Evolutionary conservation across 2,797 vertebrate species (phyloP).

Genomic region (Ibycter americanus): DNA sequence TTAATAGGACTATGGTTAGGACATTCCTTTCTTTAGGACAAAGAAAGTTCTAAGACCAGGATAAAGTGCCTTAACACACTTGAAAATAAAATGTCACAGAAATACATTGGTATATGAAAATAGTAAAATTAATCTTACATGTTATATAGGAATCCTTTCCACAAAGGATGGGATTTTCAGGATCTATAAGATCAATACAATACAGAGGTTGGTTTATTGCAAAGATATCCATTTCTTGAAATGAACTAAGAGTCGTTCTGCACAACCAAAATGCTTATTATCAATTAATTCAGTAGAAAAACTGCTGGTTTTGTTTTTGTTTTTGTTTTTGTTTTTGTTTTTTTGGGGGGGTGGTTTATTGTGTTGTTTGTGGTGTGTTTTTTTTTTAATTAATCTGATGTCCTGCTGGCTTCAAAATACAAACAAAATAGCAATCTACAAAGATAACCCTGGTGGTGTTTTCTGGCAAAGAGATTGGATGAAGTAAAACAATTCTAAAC

Average conservation of each 20-base stretch:
- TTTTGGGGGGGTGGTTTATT: too few species aligned
- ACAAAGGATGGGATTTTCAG: not conserved
- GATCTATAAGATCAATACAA: not conserved
- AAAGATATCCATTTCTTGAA: not conserved
- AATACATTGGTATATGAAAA: not conserved
- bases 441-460: conserved; percentile 38
- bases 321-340: too few species aligned
- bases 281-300: conserved; percentile 30
- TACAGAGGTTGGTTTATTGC: rapidly evolving
- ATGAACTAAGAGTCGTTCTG: conserved; percentile 2
- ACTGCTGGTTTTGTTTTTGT: not conserved
- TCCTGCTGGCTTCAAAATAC: conserved; percentile 38
- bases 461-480: conserved; percentile 46
- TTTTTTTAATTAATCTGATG: conserved; percentile 61
- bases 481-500: conserved; percentile 4
- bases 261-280: conserved; percentile 24
- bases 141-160: not conserved
- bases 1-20: not conserved
- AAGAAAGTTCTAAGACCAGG: too few species aligned
- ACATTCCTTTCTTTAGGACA: not conserved
- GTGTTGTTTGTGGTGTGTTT: not conserved
- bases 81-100: not conserved
- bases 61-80: not conserved
- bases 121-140: not conserved
- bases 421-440: conserved; percentile 44